These are phyloP conservation scores for Vanessa atalanta DNA, from an alignment of 1,140 invertebrate species.

Conservation along the genomic window DNA sequence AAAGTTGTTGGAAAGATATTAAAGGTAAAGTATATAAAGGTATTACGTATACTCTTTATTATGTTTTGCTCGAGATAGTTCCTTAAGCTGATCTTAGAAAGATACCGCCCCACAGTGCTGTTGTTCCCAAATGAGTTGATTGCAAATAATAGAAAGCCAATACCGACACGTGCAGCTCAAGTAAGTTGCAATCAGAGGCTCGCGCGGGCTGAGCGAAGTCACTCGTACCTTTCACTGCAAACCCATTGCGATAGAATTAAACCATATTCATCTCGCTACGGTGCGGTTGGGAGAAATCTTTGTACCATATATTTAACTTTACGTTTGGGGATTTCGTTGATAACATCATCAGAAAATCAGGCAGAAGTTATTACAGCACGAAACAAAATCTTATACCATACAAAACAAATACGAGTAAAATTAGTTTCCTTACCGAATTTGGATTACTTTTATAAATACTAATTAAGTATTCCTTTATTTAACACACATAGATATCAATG, in stretches of 20 bases:
- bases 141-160: conserved; percentile 8
- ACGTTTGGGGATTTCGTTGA: not conserved
- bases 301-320: not conserved
- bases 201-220: not conserved
- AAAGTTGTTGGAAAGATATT: too few species aligned
- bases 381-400: too few species aligned
- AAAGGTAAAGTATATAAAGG: too few species aligned
- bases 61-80: not conserved
- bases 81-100: not conserved
- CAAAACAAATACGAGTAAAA: too few species aligned
- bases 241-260: conserved; percentile 5
- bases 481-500: too few species aligned
- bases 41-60: too few species aligned
- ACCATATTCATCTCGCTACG: conserved; percentile 1
- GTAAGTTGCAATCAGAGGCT: conserved; percentile 7
- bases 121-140: not conserved
- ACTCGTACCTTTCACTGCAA: conserved; percentile 6
- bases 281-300: not conserved
- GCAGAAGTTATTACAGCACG: too few species aligned
- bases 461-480: too few species aligned
- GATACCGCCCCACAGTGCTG: not conserved
- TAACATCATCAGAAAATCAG: not conserved
- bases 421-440: too few species aligned
- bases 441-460: too few species aligned
- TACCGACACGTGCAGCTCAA: conserved; percentile 5